Evolutionary conservation across 2,888 invertebrate genomes (phyloP).

Genomic region (Zhengitettix transpicula): DNA sequence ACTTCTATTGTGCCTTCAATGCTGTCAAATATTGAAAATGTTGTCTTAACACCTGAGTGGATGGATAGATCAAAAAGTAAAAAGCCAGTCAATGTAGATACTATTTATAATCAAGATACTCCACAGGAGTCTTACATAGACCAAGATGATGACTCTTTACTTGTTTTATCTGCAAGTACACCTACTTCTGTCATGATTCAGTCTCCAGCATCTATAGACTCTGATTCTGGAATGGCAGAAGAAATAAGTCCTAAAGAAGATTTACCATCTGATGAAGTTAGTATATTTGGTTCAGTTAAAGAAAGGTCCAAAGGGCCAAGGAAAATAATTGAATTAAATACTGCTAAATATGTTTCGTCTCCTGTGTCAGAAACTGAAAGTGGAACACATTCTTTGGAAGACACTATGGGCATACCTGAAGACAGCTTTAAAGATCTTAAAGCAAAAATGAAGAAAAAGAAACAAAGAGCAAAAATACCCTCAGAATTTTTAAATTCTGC

Average conservation of each 20-base stretch:
- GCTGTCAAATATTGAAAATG: background rate
- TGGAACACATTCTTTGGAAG: constrained; percentile 14
- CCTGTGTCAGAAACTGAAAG: constrained; percentile 1
- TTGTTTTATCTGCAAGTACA: background rate
- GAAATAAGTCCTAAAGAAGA: constrained; percentile 1
- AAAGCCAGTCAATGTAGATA: too few species aligned
- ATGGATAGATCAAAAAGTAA: background rate
- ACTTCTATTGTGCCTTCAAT: background rate
- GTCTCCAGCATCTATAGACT: background rate
- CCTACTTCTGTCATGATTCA: background rate
- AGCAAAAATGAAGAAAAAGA: constrained; percentile 16
- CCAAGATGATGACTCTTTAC: background rate
- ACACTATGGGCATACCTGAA: constrained; percentile 21
- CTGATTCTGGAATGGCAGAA: constrained; percentile 1
- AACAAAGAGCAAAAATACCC: constrained; percentile 15
- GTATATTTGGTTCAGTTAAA: constrained; percentile 14
- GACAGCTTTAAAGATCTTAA: constrained; percentile 18
- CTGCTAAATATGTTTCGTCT: too few species aligned
- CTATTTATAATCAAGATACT: too few species aligned
- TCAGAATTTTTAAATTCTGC: constrained; percentile 7
- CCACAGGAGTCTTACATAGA: background rate
- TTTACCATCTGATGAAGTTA: constrained; percentile 1
- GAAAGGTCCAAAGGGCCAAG: constrained; percentile 10
- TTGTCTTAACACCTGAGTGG: constrained; percentile 2
- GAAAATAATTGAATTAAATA: constrained; percentile 10